Conservation (phyloP, 2,113 vertebrate genomes). For the Hippocampus barbouri region DNA sequence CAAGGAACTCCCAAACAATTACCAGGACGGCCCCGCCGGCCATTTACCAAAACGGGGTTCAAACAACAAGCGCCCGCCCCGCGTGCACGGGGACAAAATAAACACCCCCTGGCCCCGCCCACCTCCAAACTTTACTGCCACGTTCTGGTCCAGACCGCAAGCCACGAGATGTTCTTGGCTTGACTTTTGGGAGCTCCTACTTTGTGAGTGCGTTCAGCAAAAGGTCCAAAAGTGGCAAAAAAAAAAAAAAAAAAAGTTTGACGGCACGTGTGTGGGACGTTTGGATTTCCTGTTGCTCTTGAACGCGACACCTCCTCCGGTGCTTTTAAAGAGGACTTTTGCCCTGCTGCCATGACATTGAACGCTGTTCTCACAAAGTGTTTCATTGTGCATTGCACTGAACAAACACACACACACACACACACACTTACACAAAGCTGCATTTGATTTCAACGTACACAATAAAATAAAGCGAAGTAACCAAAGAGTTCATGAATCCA, state of each 20-base stretch:
- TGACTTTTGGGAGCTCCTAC: conserved; percentile 19
- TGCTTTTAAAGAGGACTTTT: background rate
- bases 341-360: too few relatives aligned
- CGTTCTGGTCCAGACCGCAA: conserved; percentile 49
- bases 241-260: too few relatives aligned
- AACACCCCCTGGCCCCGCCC: background rate
- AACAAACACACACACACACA: too few relatives aligned
- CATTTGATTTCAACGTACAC: too few relatives aligned
- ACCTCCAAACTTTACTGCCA: conserved; percentile 34
- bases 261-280: background rate
- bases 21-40: conserved; percentile 37
- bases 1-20: conserved; percentile 63
- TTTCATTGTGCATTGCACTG: too few relatives aligned
- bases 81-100: conserved; percentile 24
- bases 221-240: background rate
- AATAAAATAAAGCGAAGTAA: too few relatives aligned
- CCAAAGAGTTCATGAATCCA: too few relatives aligned
- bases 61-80: background rate
- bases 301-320: background rate
- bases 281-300: background rate
- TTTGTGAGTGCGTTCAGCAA: conserved; percentile 29
- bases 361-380: too few relatives aligned
- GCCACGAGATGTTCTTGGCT: conserved; percentile 59
- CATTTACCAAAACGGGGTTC: conserved; percentile 14
- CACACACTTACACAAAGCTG: too few relatives aligned